Evolutionary conservation across 2,113 vertebrate genomes (phyloP).

Genomic region (Pseudonaja textilis): DNA sequence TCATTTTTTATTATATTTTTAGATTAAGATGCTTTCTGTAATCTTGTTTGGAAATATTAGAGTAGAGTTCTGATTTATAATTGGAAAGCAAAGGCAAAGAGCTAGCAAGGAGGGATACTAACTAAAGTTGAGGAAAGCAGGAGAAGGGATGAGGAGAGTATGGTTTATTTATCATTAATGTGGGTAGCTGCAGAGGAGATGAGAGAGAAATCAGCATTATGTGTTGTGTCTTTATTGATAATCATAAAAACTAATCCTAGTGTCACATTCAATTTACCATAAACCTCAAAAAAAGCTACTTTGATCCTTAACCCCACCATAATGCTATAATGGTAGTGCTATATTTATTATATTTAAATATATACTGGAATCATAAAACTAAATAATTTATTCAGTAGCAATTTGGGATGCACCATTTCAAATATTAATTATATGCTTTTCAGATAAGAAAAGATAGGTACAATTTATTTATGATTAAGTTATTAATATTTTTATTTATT

Average conservation of each 20-base stretch:
- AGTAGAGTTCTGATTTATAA: no score
- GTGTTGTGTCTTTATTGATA: neutral
- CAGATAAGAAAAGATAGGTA: no score
- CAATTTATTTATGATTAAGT: no score
- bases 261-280: neutral
- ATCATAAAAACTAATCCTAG: neutral
- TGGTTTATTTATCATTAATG: neutral
- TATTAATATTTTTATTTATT: no score
- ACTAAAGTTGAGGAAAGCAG: neutral
- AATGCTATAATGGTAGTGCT: neutral
- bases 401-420: no score
- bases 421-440: no score
- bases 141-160: neutral
- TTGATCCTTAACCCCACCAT: neutral
- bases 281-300: neutral
- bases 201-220: neutral
- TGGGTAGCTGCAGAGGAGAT: neutral
- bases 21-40: neutral
- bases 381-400: no score
- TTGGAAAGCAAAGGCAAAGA: neutral
- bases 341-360: no score
- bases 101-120: neutral
- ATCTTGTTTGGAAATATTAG: neutral
- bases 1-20: neutral
- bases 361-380: no score